Base-by-base conservation (phyloP, 2,113 vertebrate genomes). In the Hippocampus guttulatus region DNA sequence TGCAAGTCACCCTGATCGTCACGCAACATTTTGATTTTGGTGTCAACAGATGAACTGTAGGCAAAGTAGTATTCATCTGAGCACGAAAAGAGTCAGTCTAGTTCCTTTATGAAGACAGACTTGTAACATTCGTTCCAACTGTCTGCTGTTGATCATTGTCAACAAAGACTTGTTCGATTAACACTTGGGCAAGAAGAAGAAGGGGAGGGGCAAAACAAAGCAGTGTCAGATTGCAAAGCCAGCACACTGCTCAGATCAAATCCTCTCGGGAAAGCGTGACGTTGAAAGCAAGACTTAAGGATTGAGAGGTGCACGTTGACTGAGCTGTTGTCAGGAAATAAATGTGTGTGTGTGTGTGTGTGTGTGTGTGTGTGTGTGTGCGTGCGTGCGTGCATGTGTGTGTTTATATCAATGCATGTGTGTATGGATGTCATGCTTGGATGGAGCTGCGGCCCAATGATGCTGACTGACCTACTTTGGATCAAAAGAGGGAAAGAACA, bases 401-500 rank as follows among this genome's bases (percentile, higher is more conserved):
- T 15, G 11, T 18, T 27, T 62, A 20, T 20, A 20, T 3, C 15
- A 8, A 33, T 40, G 60, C 14, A 75, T 64, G 76, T 81, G 70
- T 76, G 58, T 71, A 69, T 72, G 76, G 73, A 83, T 86, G 81
- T 87, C 80, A 88, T 75, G 80, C 81, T 81, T 80, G 80, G 85
- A 68, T 83, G 84, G 82, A 89, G 77, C 76, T 73, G 74, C 61
- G 27, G 81, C 78, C 88, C 79, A 8, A 77, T 88, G 81, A 75
- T 88, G 86, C 89, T 87, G 84, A 88, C 78, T 93, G 92, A 92
- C 92, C 92, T 90, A 92, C 77, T 88, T 93, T 86, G 76, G 82
- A 82, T 72, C 2, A 25, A 78, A 80, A 75, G 80, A 75, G 51
- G 69, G 51, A 71, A 65, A 69, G 64, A 64, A 52, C 33, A n/a